Evolutionary conservation across 2,888 invertebrate species (phyloP).

Genomic region (Leptopterna dolabrata): DNA sequence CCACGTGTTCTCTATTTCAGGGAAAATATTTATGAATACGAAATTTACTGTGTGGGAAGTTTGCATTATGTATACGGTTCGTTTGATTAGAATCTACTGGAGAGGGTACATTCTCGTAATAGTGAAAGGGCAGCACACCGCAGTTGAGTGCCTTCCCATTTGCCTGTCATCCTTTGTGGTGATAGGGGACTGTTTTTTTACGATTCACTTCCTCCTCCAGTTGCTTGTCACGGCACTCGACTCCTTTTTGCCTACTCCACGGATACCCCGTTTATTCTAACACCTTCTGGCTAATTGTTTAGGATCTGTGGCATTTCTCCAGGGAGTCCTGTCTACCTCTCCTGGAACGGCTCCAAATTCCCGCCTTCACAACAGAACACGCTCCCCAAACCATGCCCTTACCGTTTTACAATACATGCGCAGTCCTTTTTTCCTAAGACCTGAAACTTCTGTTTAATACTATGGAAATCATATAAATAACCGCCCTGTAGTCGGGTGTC

Average conservation of each 20-base stretch:
- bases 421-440: neutral
- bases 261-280: neutral
- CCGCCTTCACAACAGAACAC: slow-evolving; percentile 45
- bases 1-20: no score
- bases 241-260: neutral
- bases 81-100: neutral
- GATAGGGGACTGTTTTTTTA: neutral
- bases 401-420: neutral
- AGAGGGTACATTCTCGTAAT: no score
- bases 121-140: neutral
- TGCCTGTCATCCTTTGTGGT: neutral
- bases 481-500: neutral
- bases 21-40: no score
- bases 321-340: slow-evolving; percentile 53
- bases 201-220: neutral
- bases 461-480: neutral
- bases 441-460: neutral
- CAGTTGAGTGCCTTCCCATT: neutral
- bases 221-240: neutral
- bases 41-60: no score
- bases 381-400: neutral
- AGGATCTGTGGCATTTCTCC: slow-evolving; percentile 55
- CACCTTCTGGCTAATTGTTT: slow-evolving; percentile 52
- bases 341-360: slow-evolving; percentile 40
- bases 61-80: no score